These are phyloP conservation scores for Caenorhabditis sp. DNA, from an alignment of 2,888 invertebrate species.

Conservation along the genomic window DNA sequence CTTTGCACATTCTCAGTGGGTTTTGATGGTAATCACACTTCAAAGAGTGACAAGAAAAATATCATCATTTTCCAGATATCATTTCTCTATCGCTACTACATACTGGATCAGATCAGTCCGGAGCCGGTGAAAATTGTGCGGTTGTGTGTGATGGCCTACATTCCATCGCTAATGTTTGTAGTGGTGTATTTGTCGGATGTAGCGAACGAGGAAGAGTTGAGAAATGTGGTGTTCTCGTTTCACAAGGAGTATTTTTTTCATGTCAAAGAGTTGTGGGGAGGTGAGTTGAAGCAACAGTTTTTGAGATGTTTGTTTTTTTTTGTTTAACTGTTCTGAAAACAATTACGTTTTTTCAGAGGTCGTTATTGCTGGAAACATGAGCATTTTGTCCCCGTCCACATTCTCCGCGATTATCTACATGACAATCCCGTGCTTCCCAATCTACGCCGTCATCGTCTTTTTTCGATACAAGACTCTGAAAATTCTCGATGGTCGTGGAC, in stretches of 20 bases:
- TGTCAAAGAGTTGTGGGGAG: constrained; percentile 38
- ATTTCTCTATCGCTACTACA: constrained; percentile 51
- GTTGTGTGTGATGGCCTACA: constrained; percentile 24
- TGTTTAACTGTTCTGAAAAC: no score
- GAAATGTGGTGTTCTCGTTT: constrained; percentile 14
- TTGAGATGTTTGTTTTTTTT: no score
- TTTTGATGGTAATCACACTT: constrained; percentile 34
- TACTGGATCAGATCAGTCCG: constrained; percentile 31
- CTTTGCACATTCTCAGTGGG: constrained; percentile 56
- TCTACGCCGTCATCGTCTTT: constrained; percentile 29
- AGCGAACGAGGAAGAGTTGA: constrained; percentile 25
- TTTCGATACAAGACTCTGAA: constrained; percentile 39
- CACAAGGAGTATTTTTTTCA: constrained; percentile 37
- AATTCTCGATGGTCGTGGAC: constrained; percentile 24
- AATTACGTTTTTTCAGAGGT: constrained; percentile 15
- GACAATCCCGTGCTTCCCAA: constrained; percentile 56
- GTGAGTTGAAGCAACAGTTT: constrained; percentile 7
- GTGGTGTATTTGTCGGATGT: constrained; percentile 31
- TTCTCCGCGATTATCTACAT: constrained; percentile 39
- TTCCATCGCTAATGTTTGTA: constrained; percentile 36
- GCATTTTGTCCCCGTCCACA: constrained; percentile 34
- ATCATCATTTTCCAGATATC: constrained; percentile 12
- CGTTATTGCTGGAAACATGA: constrained; percentile 40
- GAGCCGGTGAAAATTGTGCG: constrained; percentile 22
- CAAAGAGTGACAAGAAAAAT: no score